phyloP scores from a whole-genome alignment of 2,888 invertebrate genomes.

The Dascillus cervinus region DNA sequence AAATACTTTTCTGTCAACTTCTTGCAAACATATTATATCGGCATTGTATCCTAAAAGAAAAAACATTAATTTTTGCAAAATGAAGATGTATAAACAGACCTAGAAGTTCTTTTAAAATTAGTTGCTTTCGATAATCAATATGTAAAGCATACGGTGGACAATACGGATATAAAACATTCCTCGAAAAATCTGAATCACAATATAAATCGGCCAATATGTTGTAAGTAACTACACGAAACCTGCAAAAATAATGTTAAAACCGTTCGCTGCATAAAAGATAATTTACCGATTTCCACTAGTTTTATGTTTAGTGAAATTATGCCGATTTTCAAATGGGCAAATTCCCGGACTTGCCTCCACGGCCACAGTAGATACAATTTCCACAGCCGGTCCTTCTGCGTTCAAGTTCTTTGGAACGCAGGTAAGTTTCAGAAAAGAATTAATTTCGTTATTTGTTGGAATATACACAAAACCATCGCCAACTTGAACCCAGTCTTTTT shows the following conservation, averaged over 20 bases:
- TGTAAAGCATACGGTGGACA: slow-evolving; percentile 75
- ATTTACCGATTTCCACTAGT: slow-evolving; percentile 52
- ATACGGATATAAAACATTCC: slow-evolving; percentile 69
- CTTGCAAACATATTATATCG: slow-evolving; percentile 87
- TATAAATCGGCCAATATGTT: slow-evolving; percentile 90
- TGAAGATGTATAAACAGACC: too few relatives aligned
- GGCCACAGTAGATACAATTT: slow-evolving; percentile 49
- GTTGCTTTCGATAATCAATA: slow-evolving; percentile 79
- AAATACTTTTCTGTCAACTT: slow-evolving; percentile 79
- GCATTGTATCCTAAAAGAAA: slow-evolving; percentile 69
- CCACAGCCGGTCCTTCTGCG: slow-evolving; percentile 53
- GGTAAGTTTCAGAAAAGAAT: slow-evolving; percentile 56
- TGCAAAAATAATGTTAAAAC: slow-evolving; percentile 34
- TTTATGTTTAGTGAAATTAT: slow-evolving; percentile 57
- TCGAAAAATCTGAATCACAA: slow-evolving; percentile 74
- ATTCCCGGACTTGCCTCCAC: slow-evolving; percentile 68
- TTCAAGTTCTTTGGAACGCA: slow-evolving; percentile 48
- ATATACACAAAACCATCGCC: slow-evolving; percentile 53
- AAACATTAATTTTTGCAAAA: neutral
- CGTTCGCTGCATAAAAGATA: slow-evolving; percentile 7
- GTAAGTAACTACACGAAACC: slow-evolving; percentile 76
- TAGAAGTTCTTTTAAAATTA: slow-evolving; percentile 71
- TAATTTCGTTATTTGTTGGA: slow-evolving; percentile 56
- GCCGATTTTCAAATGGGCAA: slow-evolving; percentile 78
- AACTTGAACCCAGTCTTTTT: slow-evolving; percentile 52